Conservation (phyloP, 1,140 invertebrate genomes). For the Eciton burchellii region DNA sequence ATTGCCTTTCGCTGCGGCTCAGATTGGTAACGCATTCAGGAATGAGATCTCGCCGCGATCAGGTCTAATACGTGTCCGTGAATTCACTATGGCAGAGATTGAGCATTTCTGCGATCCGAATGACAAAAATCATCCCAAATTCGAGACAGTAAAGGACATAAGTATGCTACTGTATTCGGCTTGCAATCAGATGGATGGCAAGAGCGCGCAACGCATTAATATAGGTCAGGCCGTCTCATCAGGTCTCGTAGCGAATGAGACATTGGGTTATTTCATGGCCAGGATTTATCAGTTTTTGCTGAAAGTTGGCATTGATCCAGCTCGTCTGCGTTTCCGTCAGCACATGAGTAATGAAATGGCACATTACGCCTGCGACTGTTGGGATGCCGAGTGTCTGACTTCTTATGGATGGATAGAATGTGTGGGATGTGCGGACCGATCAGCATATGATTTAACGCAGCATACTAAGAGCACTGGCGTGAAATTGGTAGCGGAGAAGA, state of each 20-base stretch:
- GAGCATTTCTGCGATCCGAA: slow-evolving; percentile 99
- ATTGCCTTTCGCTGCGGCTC: slow-evolving; percentile 98
- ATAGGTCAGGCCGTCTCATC: slow-evolving; percentile 92
- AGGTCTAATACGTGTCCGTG: slow-evolving; percentile 97
- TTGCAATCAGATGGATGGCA: slow-evolving; percentile 98
- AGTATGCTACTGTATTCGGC: slow-evolving; percentile 95
- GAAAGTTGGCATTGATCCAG: slow-evolving; percentile 94
- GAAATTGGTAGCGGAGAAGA: slow-evolving; percentile 96
- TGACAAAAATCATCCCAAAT: slow-evolving; percentile 97
- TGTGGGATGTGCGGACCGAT: slow-evolving; percentile 99
- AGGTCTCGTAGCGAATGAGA: slow-evolving; percentile 97
- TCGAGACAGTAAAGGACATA: slow-evolving; percentile 91
- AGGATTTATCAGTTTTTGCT: slow-evolving; percentile 96
- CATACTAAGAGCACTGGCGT: slow-evolving; percentile 97
- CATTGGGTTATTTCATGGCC: slow-evolving; percentile 99
- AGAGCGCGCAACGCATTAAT: slow-evolving; percentile 89
- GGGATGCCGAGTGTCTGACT: slow-evolving; percentile 98
- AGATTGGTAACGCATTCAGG: slow-evolving; percentile 98
- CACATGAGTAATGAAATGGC: slow-evolving; percentile 99
- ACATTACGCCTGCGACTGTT: slow-evolving; percentile 99
- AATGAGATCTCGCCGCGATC: slow-evolving; percentile 99
- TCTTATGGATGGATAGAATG: slow-evolving; percentile 99
- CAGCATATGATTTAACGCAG: slow-evolving; percentile 98
- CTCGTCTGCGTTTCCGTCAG: slow-evolving; percentile 97
- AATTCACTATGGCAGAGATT: slow-evolving; percentile 99